A percentile compares a stretch with the other conserved stretches of the same genome.
phyloP scores from a whole-genome alignment of 1,140 invertebrate species.

The Scaptodrosophila lebanonensis region DNA sequence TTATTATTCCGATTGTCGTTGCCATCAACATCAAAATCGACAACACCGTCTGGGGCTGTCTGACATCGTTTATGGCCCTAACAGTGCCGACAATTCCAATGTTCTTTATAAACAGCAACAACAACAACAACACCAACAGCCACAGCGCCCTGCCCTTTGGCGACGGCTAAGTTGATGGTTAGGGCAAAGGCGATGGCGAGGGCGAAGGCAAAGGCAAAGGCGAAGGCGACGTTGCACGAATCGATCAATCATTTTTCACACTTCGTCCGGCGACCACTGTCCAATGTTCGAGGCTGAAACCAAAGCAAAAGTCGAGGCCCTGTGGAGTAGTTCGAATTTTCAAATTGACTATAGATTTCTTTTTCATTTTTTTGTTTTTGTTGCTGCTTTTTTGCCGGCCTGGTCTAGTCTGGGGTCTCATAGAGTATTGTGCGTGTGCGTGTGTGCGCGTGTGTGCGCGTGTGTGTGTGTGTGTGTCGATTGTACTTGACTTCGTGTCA shows the following conservation, averaged over 20 bases:
- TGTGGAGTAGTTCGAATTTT: conserved; percentile 20
- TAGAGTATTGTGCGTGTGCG: too few relatives aligned
- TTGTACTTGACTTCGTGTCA: conserved; percentile 71
- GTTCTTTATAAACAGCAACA: conserved; percentile 66
- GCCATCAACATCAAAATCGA: conserved; percentile 62
- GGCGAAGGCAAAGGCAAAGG: too few relatives aligned
- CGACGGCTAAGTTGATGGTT: too few relatives aligned
- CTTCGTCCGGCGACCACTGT: conserved; percentile 30
- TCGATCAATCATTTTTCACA: conserved; percentile 74
- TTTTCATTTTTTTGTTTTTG: too few relatives aligned
- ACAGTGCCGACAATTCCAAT: conserved; percentile 23
- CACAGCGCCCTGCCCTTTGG: conserved; percentile 53
- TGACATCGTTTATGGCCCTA: conserved; percentile 2
- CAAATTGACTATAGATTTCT: conserved; percentile 8
- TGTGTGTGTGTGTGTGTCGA: conserved; percentile 3
- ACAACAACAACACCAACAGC: too few relatives aligned
- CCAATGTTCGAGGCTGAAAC: conserved; percentile 25
- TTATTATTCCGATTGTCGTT: conserved; percentile 72
- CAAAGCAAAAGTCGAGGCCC: too few relatives aligned
- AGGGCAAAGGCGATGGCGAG: too few relatives aligned
- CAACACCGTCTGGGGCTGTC: neutral
- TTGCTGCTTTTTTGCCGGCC: too few relatives aligned
- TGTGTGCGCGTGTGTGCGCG: neutral
- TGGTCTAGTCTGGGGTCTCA: too few relatives aligned
- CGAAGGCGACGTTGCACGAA: conserved; percentile 52